phyloP scores from a whole-genome alignment of 2,888 invertebrate genomes.

The Torymus texanus region DNA sequence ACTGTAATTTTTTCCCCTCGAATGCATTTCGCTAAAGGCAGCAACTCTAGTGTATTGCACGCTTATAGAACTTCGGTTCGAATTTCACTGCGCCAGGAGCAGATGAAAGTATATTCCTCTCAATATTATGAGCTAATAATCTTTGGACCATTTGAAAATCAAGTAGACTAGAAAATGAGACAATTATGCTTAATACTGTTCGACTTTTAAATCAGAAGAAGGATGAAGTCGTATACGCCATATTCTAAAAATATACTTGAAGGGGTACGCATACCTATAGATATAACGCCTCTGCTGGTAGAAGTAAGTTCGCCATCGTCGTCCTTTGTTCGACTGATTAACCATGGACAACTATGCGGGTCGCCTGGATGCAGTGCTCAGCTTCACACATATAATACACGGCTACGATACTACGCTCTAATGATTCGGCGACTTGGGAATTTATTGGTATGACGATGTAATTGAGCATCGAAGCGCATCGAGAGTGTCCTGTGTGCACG shows the following conservation, averaged over 20 bases:
- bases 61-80: too few species aligned
- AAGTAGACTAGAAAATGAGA: slow-evolving; percentile 13
- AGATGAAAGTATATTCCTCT: background rate
- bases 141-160: background rate
- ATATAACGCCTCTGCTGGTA: too few species aligned
- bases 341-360: background rate
- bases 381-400: too few species aligned
- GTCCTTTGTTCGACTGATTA: slow-evolving; percentile 19
- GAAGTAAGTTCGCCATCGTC: background rate
- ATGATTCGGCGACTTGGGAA: slow-evolving; percentile 47
- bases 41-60: too few species aligned
- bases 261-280: too few species aligned
- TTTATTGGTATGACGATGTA: slow-evolving; percentile 50
- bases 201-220: too few species aligned
- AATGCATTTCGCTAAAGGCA: too few species aligned
- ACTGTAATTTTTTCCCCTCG: background rate
- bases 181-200: background rate
- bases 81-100: too few species aligned
- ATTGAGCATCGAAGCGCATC: slow-evolving; percentile 16
- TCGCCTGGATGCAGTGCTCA: too few species aligned
- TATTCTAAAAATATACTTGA: too few species aligned
- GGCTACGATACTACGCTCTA: background rate
- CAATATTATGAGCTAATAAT: background rate
- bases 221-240: too few species aligned
- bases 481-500: background rate